Evolutionary conservation across 2,113 vertebrate species (phyloP).

Genomic region (Pantherophis guttatus): DNA sequence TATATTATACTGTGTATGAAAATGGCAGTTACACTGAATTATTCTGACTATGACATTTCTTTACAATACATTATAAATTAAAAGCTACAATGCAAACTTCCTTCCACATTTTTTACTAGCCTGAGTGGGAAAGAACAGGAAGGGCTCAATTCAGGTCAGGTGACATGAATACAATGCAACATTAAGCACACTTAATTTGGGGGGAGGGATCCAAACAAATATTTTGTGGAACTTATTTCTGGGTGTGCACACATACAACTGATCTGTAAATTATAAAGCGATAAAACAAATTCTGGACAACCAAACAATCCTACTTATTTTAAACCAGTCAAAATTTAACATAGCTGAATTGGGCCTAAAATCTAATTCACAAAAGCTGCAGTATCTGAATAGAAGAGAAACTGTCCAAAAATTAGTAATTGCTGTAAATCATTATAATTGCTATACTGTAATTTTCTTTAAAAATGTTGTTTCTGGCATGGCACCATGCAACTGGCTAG

Average conservation of each 20-base stretch:
- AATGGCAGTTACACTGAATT: slow-evolving; percentile 34
- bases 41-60: slow-evolving; percentile 19
- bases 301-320: background rate
- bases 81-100: slow-evolving; percentile 12
- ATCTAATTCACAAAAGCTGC: background rate
- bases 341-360: background rate
- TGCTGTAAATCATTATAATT: background rate
- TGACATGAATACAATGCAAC: background rate
- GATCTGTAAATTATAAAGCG: background rate
- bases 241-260: background rate
- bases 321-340: background rate
- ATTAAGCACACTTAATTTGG: background rate
- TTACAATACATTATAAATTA: slow-evolving; percentile 26
- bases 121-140: background rate
- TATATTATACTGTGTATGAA: slow-evolving; percentile 31
- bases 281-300: background rate
- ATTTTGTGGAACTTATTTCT: background rate
- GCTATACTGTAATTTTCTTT: slow-evolving; percentile 12
- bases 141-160: background rate
- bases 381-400: background rate
- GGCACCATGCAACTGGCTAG: slow-evolving; percentile 64
- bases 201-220: background rate
- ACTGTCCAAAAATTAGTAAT: background rate
- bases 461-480: slow-evolving; percentile 16
- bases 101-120: slow-evolving; percentile 30